These are phyloP conservation scores for Coregonus suidteri DNA, from an alignment of 2,797 vertebrate genomes.

Conservation along the genomic window DNA sequence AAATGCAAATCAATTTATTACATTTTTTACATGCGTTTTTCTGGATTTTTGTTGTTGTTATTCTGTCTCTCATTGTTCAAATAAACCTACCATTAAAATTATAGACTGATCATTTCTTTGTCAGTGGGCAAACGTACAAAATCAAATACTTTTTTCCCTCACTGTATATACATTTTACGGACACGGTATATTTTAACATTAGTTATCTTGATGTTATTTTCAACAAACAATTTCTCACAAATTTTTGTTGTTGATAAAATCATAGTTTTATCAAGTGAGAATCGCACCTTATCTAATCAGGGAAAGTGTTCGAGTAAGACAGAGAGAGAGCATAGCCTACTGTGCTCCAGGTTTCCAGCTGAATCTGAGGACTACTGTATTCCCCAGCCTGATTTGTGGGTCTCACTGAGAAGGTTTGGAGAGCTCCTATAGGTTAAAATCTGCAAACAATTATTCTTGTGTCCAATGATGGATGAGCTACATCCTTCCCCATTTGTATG, in stretches of 20 bases:
- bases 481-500: constrained; percentile 81
- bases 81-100: too few relatives aligned
- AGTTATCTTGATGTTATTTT: too few relatives aligned
- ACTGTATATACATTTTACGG: too few relatives aligned
- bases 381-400: constrained; percentile 78
- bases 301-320: constrained; percentile 17
- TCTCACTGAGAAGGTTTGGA: constrained; percentile 65
- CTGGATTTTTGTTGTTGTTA: too few relatives aligned
- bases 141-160: too few relatives aligned
- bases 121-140: too few relatives aligned
- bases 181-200: too few relatives aligned
- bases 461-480: constrained; percentile 76
- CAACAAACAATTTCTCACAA: too few relatives aligned
- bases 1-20: too few relatives aligned
- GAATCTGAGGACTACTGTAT: constrained; percentile 46
- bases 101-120: too few relatives aligned
- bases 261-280: neutral
- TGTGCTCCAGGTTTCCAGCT: constrained; percentile 21
- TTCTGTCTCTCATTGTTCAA: too few relatives aligned
- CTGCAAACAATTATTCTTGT: constrained; percentile 77
- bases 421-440: constrained; percentile 80
- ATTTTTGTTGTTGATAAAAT: neutral
- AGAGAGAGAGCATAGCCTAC: constrained; percentile 6
- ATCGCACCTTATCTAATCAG: neutral
- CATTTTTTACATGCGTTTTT: too few relatives aligned